Percentiles rank a stretch among this genome's conserved stretches.
Conservation (phyloP, 2,113 vertebrate species). For the Myrmecobius fasciatus region DNA sequence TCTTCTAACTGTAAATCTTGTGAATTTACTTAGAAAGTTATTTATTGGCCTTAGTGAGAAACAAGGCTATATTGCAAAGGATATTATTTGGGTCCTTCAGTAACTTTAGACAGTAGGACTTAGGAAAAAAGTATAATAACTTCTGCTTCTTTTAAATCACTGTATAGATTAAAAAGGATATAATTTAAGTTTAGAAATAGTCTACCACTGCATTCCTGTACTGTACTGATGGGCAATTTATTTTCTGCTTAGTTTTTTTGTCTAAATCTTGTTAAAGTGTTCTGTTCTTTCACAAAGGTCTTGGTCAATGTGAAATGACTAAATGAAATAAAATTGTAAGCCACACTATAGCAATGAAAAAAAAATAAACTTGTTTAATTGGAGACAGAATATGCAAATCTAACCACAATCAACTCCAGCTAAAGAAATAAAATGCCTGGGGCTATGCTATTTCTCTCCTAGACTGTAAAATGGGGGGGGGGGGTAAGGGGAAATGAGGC, state of each 20-base stretch:
- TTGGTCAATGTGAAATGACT: background rate
- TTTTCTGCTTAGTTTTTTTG: background rate
- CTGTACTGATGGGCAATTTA: background rate
- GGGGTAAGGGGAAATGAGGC: background rate
- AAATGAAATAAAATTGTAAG: background rate
- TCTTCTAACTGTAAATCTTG: background rate
- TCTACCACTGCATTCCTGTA: background rate
- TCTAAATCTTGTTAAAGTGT: background rate
- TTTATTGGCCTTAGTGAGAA: background rate
- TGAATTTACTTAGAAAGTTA: background rate
- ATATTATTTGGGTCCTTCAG: background rate
- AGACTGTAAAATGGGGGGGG: background rate
- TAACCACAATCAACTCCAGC: background rate
- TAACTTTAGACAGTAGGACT: background rate
- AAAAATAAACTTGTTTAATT: background rate
- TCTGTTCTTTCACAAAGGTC: background rate
- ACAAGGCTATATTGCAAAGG: background rate
- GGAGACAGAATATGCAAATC: background rate
- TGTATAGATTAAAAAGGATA: background rate
- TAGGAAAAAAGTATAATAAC: background rate
- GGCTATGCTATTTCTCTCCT: background rate
- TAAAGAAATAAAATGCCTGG: background rate
- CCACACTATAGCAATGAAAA: background rate
- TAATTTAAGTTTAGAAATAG: background rate
- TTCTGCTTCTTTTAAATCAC: background rate